Conservation (phyloP, 2,797 vertebrate species). For the Sebastolobus altivelis region DNA sequence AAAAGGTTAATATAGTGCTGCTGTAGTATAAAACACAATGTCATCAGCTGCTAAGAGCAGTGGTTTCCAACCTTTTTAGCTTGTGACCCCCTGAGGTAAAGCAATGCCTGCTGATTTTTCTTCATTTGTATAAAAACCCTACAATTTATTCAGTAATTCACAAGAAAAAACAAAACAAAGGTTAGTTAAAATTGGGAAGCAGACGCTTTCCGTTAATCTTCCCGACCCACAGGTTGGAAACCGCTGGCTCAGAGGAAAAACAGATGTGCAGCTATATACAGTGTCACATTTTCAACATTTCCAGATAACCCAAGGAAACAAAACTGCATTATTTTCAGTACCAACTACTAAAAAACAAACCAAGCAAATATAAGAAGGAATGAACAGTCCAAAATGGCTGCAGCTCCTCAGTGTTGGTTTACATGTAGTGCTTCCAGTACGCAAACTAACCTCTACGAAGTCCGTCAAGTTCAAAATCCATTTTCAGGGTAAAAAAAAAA, state of each 20-base stretch:
- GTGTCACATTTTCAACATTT: not conserved
- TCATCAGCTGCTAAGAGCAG: not conserved
- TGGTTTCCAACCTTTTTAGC: not conserved
- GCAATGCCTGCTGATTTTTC: too few relatives aligned
- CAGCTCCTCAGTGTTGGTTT: constrained; percentile 11
- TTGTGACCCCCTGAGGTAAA: not conserved
- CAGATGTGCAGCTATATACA: not conserved
- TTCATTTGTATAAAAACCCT: not conserved
- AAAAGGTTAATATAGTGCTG: not conserved
- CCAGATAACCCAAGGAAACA: not conserved
- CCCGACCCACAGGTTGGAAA: not conserved
- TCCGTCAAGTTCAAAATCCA: not conserved
- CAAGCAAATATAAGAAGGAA: not conserved
- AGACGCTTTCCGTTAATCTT: too few relatives aligned
- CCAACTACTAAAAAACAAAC: not conserved
- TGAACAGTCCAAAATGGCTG: not conserved
- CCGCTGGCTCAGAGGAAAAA: not conserved
- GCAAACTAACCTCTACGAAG: not conserved
- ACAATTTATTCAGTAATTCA: not conserved
- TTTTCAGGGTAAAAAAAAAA: not conserved
- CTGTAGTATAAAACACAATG: not conserved
- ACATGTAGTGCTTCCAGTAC: constrained; percentile 63
- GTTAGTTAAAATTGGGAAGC: too few relatives aligned
- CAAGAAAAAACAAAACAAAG: not conserved
- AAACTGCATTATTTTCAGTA: too few relatives aligned